phyloP scores from a whole-genome alignment of 1,140 invertebrate genomes.

The Stenopsyche tienmushanensis region DNA sequence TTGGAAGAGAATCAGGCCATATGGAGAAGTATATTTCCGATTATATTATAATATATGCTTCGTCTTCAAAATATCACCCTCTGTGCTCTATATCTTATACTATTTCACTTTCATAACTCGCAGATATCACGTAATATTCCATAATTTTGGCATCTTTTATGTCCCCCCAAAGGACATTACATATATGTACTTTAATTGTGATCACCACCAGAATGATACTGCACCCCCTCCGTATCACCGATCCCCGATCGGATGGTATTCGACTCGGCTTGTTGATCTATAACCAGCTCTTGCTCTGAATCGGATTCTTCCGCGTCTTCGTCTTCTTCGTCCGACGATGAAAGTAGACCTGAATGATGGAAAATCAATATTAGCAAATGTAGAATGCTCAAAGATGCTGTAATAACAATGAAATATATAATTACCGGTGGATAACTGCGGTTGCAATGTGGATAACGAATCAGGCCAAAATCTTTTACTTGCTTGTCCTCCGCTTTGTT shows the following conservation, averaged over 20 bases:
- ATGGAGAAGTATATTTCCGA: neutral
- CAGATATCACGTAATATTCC: conserved; percentile 9
- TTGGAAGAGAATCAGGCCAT: neutral
- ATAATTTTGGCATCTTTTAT: conserved; percentile 24
- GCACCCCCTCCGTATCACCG: conserved; percentile 17
- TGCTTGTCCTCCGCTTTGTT: conserved; percentile 49
- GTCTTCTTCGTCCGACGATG: conserved; percentile 53
- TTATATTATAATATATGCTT: neutral
- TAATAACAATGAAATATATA: conserved; percentile 6
- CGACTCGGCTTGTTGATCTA: conserved; percentile 34
- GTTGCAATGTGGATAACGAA: conserved; percentile 48
- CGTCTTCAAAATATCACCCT: conserved; percentile 8
- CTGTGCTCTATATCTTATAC: neutral
- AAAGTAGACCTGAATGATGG: conserved; percentile 48
- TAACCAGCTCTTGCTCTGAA: conserved; percentile 47
- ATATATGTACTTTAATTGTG: conserved; percentile 6
- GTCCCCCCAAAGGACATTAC: conserved; percentile 1
- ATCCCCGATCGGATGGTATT: neutral
- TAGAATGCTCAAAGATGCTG: neutral
- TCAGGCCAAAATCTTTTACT: conserved; percentile 56
- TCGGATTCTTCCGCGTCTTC: conserved; percentile 48
- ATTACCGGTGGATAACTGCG: conserved; percentile 54
- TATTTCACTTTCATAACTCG: neutral
- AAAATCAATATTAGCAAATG: neutral
- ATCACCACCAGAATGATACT: conserved; percentile 17